Base-by-base conservation (phyloP, 2,888 invertebrate species). In the Galerucella nymphaeae region DNA sequence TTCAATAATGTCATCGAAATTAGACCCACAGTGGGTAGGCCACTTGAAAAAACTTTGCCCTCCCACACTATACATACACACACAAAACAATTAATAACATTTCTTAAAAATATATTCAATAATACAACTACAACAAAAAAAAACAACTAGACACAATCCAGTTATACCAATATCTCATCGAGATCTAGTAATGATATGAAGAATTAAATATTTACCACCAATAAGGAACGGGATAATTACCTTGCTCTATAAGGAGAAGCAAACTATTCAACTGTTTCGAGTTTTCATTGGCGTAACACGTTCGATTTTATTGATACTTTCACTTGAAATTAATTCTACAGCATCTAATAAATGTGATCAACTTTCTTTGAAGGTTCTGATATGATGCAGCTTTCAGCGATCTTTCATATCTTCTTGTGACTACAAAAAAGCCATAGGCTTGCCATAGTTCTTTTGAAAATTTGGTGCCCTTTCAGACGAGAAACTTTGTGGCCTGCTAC, bases 1-100 rank as follows among this genome's bases (percentile, higher is more conserved):
- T 74, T 74, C 66, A 72, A 74, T 69, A 72, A 68, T 30, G 63
- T 69, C 74, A 72, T 58, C 65, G 68, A 68, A 72, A 68, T 42
- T 62, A n/a, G 0, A 42, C 3, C 20, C 30, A 18, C 10, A 10
- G 61, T 62, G 61, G 61, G 61, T 42, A 62, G 61, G 23, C 61
- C 42, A 38, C 42, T 62, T 41, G 5, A 16, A 62, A 41, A 3
- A 41, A n/a, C n/a, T n/a, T 16, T 62, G 61, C 18, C 61, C 41
- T 62, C 42, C 61, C 18, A 62, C 42, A 62, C 42, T 45, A 14
- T 42, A 41, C 16, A 16, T 18, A 41, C 18, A 41, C 16, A 16
- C 18, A 41, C 18, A 11, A 18, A 62, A 42, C 61, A 62, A 62
- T 62, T n/a, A 62, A 62, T 62, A 62, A 41, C 18, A 2, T 42